Evolutionary conservation across 2,113 vertebrate genomes (phyloP).

Genomic region (Myotis davidii): DNA sequence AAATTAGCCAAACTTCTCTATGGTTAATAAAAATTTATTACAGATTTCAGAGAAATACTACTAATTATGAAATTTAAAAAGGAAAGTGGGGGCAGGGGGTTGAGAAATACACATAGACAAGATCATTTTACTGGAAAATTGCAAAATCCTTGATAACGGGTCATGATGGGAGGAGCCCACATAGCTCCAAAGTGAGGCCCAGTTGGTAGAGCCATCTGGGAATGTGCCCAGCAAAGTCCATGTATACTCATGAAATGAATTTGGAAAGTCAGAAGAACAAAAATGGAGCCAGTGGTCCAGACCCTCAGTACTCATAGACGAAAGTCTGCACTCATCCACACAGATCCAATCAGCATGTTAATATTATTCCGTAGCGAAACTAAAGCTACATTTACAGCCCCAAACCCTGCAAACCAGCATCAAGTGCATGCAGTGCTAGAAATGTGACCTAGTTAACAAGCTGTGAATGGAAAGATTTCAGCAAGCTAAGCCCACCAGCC

Average conservation of each 20-base stretch:
- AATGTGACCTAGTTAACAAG: background rate
- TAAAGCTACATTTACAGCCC: background rate
- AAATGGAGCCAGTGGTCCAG: background rate
- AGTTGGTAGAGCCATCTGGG: background rate
- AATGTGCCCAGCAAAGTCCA: background rate
- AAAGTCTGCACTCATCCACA: background rate
- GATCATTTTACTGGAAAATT: background rate
- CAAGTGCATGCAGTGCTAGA: background rate
- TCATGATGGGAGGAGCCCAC: background rate
- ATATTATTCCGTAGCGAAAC: background rate
- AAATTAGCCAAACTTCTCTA: slow-evolving; percentile 74
- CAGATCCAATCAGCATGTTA: background rate
- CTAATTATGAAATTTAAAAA: background rate
- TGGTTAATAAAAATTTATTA: slow-evolving; percentile 55
- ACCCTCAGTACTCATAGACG: background rate
- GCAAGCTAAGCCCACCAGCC: background rate
- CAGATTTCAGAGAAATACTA: slow-evolving; percentile 52
- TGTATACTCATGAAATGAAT: background rate
- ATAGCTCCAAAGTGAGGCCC: slow-evolving; percentile 5
- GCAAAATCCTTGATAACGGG: background rate
- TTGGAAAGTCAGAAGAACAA: background rate
- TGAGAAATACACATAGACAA: slow-evolving; percentile 53
- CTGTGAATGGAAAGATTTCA: background rate
- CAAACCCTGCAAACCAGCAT: background rate
- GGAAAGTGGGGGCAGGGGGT: background rate